phyloP scores from a whole-genome alignment of 1,140 invertebrate species.

The Heliconius congener region DNA sequence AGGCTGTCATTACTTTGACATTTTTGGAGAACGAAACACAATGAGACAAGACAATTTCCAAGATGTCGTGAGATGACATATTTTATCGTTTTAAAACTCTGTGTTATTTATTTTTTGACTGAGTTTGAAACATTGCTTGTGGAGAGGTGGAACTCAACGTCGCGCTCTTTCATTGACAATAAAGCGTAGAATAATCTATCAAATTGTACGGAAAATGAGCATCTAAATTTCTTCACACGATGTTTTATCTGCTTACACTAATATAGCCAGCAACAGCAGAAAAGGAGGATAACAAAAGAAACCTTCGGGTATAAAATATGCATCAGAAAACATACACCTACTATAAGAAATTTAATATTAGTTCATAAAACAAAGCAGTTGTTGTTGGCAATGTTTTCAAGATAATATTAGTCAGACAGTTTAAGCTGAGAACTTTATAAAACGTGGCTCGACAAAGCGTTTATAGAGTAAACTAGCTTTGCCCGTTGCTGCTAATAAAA shows the following conservation, averaged over 20 bases:
- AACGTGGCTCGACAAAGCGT: not conserved
- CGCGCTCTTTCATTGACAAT: not conserved
- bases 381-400: not conserved
- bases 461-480: conserved; percentile 2
- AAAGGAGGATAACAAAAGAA: not conserved
- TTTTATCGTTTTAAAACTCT: not conserved
- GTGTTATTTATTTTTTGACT: not conserved
- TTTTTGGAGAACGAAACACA: not conserved
- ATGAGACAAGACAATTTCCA: not conserved
- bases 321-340: not conserved
- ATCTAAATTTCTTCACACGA: too few relatives aligned
- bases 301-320: not conserved
- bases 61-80: not conserved
- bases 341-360: not conserved
- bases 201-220: not conserved
- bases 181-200: not conserved
- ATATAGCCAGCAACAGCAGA: too few relatives aligned
- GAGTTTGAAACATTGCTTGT: not conserved
- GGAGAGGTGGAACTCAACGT: too few relatives aligned
- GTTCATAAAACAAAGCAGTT: not conserved
- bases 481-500: not conserved
- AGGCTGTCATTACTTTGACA: not conserved
- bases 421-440: conserved; percentile 1
- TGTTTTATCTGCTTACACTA: too few relatives aligned
- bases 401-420: conserved; percentile 2